A percentile compares a stretch with the other conserved stretches of the same genome.
These are phyloP conservation scores for Tapera naevia DNA, from an alignment of 2,797 vertebrate genomes.

Conservation along the genomic window DNA sequence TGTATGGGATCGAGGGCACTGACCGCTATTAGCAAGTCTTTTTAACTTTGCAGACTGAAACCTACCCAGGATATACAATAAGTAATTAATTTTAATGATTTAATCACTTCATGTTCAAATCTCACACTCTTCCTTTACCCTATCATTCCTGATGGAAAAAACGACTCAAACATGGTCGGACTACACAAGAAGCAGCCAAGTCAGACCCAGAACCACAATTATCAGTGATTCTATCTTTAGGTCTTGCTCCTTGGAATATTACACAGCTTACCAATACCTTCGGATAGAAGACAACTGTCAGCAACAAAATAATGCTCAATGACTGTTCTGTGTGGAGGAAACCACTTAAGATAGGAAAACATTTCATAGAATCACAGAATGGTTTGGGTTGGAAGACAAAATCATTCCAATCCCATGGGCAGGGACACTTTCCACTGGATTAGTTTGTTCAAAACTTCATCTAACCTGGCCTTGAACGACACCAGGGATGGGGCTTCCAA, in stretches of 20 bases:
- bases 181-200: not conserved
- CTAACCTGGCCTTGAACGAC: too few relatives aligned
- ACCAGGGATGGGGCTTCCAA: too few relatives aligned
- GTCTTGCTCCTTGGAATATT: not conserved
- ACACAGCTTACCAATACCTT: not conserved
- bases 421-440: too few relatives aligned
- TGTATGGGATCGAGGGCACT: not conserved
- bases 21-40: not conserved
- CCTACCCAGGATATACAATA: not conserved
- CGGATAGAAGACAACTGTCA: not conserved
- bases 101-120: not conserved
- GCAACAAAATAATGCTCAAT: not conserved
- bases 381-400: too few relatives aligned
- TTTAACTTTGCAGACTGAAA: not conserved
- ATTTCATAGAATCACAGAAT: too few relatives aligned
- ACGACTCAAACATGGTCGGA: not conserved
- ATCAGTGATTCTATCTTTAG: not conserved
- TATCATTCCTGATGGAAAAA: not conserved
- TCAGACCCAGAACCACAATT: not conserved
- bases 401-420: too few relatives aligned
- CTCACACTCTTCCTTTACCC: not conserved
- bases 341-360: not conserved
- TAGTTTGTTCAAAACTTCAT: too few relatives aligned
- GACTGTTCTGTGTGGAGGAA: not conserved
- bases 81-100: not conserved